A percentile compares a stretch with the other conserved stretches of the same genome.
Conservation (phyloP, 1,140 invertebrate genomes). For the Oppia nitens region DNA sequence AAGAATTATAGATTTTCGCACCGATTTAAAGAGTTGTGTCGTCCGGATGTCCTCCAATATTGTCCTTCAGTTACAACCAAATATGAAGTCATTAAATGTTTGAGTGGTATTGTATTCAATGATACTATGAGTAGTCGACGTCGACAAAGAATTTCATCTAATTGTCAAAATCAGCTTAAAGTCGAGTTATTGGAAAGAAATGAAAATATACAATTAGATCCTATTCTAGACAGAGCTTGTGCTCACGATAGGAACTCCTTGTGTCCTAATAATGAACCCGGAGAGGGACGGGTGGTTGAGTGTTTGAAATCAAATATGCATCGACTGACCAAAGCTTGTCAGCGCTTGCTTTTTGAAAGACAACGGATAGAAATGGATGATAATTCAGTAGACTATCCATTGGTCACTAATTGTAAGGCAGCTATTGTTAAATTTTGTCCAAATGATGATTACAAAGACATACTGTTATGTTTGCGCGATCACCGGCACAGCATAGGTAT, state of each 20-base stretch:
- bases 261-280: constrained; percentile 51
- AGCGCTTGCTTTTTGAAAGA: constrained; percentile 59
- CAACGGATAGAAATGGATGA: constrained; percentile 68
- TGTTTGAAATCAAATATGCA: constrained; percentile 56
- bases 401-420: constrained; percentile 59
- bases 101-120: constrained; percentile 73
- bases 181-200: constrained; percentile 65
- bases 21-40: constrained; percentile 88
- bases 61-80: constrained; percentile 38
- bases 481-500: constrained; percentile 63
- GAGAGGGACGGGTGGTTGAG: constrained; percentile 62
- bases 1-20: constrained; percentile 87
- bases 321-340: constrained; percentile 49
- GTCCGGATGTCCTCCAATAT: constrained; percentile 55
- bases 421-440: constrained; percentile 67
- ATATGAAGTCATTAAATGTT: constrained; percentile 69
- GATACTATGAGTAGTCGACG: constrained; percentile 47
- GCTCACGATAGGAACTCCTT: constrained; percentile 52
- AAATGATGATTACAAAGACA: constrained; percentile 36
- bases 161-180: constrained; percentile 65
- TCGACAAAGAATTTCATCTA: constrained; percentile 56
- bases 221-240: constrained; percentile 48
- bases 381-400: constrained; percentile 63
- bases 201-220: constrained; percentile 68
- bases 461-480: constrained; percentile 37